Evolutionary conservation across 2,113 vertebrate genomes (phyloP).

Genomic region (Corythaixoides concolor): DNA sequence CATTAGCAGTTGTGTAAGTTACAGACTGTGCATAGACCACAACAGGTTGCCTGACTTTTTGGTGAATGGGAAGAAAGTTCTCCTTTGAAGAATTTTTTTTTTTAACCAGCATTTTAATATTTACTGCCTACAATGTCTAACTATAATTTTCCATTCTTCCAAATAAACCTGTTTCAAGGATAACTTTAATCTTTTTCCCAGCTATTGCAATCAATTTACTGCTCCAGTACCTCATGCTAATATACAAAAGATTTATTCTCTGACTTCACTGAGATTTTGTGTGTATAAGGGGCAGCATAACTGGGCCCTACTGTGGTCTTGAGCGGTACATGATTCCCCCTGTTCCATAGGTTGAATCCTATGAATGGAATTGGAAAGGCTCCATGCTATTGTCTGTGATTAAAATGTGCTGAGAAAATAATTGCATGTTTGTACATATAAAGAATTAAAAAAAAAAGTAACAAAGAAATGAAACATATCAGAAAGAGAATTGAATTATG

Average conservation of each 20-base stretch:
- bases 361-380: neutral
- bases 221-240: neutral
- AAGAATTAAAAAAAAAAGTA: neutral
- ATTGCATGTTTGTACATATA: neutral
- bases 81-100: neutral
- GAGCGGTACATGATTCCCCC: neutral
- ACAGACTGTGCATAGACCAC: neutral
- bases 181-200: neutral
- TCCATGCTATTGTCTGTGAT: neutral
- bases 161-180: neutral
- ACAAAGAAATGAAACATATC: neutral
- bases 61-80: neutral
- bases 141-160: neutral
- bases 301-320: neutral
- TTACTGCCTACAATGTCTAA: neutral
- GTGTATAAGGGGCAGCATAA: neutral
- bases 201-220: neutral
- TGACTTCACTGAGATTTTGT: neutral
- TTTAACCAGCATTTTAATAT: neutral
- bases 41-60: neutral
- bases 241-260: neutral
- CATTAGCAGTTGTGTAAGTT: slow-evolving; percentile 22
- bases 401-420: neutral
- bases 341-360: neutral
- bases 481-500: neutral